Conservation (phyloP, 2,888 invertebrate genomes). For the Parasteatoda lunata region DNA sequence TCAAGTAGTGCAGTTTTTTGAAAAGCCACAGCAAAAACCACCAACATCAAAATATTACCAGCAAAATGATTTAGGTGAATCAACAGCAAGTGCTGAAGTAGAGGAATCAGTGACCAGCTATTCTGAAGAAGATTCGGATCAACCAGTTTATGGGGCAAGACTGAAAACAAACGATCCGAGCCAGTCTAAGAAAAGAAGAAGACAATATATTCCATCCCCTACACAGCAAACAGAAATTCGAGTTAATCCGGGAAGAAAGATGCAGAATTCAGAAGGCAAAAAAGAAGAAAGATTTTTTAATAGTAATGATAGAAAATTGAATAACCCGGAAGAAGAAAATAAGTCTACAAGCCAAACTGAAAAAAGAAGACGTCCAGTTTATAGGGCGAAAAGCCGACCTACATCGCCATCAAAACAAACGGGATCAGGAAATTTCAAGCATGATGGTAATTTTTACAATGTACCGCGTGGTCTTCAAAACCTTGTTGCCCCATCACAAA, state of each 20-base stretch:
- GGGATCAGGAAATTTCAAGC: conserved; percentile 28
- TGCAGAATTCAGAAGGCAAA: neutral
- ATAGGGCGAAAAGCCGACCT: neutral
- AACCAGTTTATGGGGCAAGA: conserved; percentile 57
- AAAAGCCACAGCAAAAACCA: conserved; percentile 41
- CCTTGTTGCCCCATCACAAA: conserved; percentile 43
- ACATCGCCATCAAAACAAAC: conserved; percentile 6
- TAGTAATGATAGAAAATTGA: neutral
- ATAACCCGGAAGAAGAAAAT: neutral
- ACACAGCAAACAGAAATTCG: conserved; percentile 47
- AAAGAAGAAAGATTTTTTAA: conserved; percentile 11
- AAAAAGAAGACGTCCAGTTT: conserved; percentile 16
- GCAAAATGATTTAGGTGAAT: conserved; percentile 32
- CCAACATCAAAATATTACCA: conserved; percentile 26
- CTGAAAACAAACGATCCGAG: conserved; percentile 28
- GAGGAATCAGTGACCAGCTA: conserved; percentile 41
- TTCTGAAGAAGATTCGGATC: conserved; percentile 33
- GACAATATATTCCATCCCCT: conserved; percentile 31
- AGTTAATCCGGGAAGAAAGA: conserved; percentile 13
- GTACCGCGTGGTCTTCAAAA: conserved; percentile 50
- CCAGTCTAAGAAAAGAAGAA: conserved; percentile 11
- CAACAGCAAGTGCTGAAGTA: conserved; percentile 34
- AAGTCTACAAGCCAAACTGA: conserved; percentile 1
- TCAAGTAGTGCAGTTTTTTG: conserved; percentile 59
- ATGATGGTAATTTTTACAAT: conserved; percentile 43